phyloP scores from a whole-genome alignment of 1,140 invertebrate genomes.

The Drosophila littoralis region DNA sequence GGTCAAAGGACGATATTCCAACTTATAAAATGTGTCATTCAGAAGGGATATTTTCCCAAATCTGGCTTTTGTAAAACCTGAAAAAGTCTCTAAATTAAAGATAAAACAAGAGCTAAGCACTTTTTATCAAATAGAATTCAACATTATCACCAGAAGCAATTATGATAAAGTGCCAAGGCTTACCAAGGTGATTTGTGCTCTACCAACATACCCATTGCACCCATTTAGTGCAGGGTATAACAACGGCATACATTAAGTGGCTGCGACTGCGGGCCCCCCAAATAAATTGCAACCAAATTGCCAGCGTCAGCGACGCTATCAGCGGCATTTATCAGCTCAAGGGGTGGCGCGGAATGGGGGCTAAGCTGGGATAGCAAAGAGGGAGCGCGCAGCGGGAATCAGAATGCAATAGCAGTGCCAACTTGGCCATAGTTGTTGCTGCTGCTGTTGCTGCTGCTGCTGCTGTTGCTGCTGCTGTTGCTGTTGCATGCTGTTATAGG shows the following conservation, averaged over 20 bases:
- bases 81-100: too few relatives aligned
- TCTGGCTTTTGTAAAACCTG: too few relatives aligned
- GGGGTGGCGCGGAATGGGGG: not conserved
- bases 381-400: not conserved
- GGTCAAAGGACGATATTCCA: too few relatives aligned
- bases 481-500: conserved; percentile 60
- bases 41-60: too few relatives aligned
- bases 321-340: conserved; percentile 76
- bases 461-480: conserved; percentile 17
- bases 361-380: not conserved
- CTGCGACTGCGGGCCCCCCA: conserved; percentile 49
- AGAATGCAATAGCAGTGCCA: conserved; percentile 17
- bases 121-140: too few relatives aligned
- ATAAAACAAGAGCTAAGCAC: too few relatives aligned
- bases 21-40: too few relatives aligned
- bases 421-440: conserved; percentile 2
- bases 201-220: too few relatives aligned
- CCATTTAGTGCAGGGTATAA: conserved; percentile 12
- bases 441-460: conserved; percentile 4
- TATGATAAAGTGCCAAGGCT: too few relatives aligned
- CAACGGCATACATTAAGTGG: conserved; percentile 16
- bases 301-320: conserved; percentile 81
- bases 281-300: conserved; percentile 83
- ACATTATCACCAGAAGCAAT: too few relatives aligned
- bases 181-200: too few relatives aligned